phyloP scores from a whole-genome alignment of 2,888 invertebrate genomes.

The Oegoconia quadripuncta region DNA sequence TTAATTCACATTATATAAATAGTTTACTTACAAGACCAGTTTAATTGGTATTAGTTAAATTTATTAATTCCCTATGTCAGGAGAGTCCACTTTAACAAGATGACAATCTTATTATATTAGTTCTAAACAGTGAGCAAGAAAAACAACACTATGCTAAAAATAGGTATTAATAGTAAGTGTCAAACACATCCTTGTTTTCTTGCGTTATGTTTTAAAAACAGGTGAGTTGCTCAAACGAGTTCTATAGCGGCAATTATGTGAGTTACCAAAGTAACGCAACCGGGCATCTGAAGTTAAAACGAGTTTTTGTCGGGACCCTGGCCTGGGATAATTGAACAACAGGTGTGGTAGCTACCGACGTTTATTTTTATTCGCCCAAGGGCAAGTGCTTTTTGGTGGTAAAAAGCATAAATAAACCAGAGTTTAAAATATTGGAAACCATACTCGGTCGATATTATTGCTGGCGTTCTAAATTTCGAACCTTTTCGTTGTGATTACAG shows the following conservation, averaged over 20 bases:
- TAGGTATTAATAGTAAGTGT: too few relatives aligned
- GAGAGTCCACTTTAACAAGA: too few relatives aligned
- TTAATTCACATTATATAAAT: too few relatives aligned
- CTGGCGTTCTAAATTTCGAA: not conserved
- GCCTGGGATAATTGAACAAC: constrained; percentile 48
- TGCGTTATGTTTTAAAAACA: too few relatives aligned
- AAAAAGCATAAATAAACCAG: constrained; percentile 2
- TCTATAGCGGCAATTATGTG: constrained; percentile 8
- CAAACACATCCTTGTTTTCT: too few relatives aligned
- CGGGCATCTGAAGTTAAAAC: constrained; percentile 22
- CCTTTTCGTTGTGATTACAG: not conserved
- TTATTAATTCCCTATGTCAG: too few relatives aligned
- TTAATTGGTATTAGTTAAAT: too few relatives aligned
- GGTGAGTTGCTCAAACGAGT: too few relatives aligned
- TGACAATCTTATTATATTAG: too few relatives aligned
- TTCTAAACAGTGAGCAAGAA: too few relatives aligned
- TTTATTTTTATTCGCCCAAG: constrained; percentile 42
- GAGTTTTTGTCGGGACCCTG: constrained; percentile 38
- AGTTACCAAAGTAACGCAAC: constrained; percentile 12
- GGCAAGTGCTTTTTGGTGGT: constrained; percentile 19
- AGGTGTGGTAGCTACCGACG: constrained; percentile 44
- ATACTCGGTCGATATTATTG: not conserved
- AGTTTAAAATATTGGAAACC: not conserved
- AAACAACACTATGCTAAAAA: too few relatives aligned
- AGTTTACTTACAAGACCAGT: too few relatives aligned